A percentile compares a stretch with the other conserved stretches of the same genome.
Evolutionary conservation across 2,113 vertebrate species (phyloP).

Genomic region (Tragulus kanchil): DNA sequence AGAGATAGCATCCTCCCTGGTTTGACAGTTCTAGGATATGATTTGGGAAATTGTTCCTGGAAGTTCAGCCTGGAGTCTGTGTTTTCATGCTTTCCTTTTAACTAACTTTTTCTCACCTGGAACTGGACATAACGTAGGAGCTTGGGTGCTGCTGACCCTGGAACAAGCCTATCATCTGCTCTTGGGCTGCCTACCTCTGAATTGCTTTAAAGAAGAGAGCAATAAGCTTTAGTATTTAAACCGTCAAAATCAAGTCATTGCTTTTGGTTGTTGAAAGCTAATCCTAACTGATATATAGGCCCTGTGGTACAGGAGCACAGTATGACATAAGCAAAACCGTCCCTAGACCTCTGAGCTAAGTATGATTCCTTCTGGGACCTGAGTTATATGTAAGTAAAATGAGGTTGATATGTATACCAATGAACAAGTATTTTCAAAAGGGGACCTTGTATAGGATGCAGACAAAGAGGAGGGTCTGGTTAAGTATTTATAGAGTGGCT

Average conservation of each 20-base stretch:
- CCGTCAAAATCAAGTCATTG: not conserved
- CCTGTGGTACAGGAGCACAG: not conserved
- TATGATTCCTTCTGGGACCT: not conserved
- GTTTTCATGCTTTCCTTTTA: not conserved
- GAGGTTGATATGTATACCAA: not conserved
- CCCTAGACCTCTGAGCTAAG: not conserved
- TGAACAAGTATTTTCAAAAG: not conserved
- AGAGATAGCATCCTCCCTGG: not conserved
- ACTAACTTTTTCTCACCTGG: not conserved
- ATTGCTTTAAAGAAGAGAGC: not conserved
- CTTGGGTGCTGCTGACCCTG: not conserved
- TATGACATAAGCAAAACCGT: not conserved
- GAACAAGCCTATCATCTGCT: not conserved
- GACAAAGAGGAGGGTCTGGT: not conserved
- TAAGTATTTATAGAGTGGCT: not conserved
- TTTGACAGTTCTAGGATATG: accelerated
- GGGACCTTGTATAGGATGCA: not conserved
- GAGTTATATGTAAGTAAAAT: not conserved
- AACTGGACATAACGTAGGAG: not conserved
- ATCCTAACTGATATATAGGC: accelerated
- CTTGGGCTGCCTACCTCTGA: not conserved
- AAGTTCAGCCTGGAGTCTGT: not conserved
- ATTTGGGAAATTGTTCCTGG: not conserved
- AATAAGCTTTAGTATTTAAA: not conserved
- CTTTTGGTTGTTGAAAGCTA: not conserved